These are phyloP conservation scores for Pangasius mekongensis DNA, from an alignment of 2,797 vertebrate species.

Conservation along the genomic window DNA sequence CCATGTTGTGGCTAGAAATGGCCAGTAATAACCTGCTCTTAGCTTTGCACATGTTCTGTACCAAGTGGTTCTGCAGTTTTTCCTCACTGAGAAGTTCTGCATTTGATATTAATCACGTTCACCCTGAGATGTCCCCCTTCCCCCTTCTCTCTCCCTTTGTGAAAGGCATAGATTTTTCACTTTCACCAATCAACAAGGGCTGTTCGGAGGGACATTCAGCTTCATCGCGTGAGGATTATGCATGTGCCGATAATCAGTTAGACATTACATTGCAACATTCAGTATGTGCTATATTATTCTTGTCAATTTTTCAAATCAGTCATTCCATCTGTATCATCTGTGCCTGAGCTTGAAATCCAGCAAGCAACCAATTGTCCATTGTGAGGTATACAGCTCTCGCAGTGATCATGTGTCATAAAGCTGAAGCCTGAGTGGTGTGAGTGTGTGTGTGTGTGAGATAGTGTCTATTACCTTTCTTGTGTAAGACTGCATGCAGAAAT, in stretches of 20 bases:
- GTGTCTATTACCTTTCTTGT: constrained; percentile 88
- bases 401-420: neutral
- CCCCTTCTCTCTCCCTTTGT: neutral
- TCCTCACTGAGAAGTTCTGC: neutral
- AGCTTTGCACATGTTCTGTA: neutral
- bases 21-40: neutral
- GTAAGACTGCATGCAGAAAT: constrained; percentile 98
- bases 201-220: neutral
- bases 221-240: neutral
- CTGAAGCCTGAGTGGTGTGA: neutral
- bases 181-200: neutral
- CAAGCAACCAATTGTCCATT: neutral
- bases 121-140: neutral
- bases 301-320: neutral
- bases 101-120: neutral
- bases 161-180: neutral
- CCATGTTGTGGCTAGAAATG: neutral
- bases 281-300: neutral
- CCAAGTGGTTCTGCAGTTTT: neutral
- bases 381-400: neutral
- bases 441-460: neutral
- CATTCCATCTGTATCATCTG: neutral
- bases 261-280: neutral
- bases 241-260: neutral
- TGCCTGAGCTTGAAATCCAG: neutral